Evolutionary conservation across 2,797 vertebrate species (phyloP).

Genomic region (Lutjanus argentimaculatus): DNA sequence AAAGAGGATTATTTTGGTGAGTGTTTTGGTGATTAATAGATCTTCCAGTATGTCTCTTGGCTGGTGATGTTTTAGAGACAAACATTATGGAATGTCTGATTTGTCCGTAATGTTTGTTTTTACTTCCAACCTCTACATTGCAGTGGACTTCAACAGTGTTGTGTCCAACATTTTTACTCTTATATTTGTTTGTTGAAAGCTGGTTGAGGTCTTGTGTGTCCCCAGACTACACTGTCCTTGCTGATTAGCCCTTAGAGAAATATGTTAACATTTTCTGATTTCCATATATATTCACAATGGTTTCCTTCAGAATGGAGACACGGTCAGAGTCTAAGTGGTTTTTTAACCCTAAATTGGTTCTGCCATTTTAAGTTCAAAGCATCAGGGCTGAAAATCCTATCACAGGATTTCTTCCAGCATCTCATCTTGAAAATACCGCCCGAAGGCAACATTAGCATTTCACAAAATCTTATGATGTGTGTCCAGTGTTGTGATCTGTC

Average conservation of each 20-base stretch:
- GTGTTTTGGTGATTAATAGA: not conserved
- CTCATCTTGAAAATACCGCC: constrained; percentile 47
- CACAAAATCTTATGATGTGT: constrained; percentile 46
- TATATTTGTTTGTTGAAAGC: constrained; percentile 14
- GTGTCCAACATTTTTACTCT: not conserved
- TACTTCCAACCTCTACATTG: constrained; percentile 23
- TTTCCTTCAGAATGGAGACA: constrained; percentile 11
- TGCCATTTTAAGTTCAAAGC: constrained; percentile 50
- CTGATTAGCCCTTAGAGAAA: constrained; percentile 27
- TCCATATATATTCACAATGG: not conserved
- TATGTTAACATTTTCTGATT: not conserved
- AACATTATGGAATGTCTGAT: constrained; percentile 23
- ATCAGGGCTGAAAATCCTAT: constrained; percentile 43
- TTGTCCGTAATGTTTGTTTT: constrained; percentile 37
- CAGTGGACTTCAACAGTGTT: constrained; percentile 14
- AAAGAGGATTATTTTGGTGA: not conserved
- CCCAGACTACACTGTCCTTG: not conserved
- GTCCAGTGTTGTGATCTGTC: constrained; percentile 47
- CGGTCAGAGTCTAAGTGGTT: constrained; percentile 20
- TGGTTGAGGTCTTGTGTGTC: not conserved
- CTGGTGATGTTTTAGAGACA: constrained; percentile 4
- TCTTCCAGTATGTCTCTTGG: constrained; percentile 4
- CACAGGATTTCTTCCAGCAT: constrained; percentile 34
- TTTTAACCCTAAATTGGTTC: constrained; percentile 48
- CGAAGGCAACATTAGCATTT: constrained; percentile 54